Evolutionary conservation across 2,113 vertebrate species (phyloP), one percentile per base, ranked within the genome.

Genomic region (Paracanthobrama guichenoti): DNA sequence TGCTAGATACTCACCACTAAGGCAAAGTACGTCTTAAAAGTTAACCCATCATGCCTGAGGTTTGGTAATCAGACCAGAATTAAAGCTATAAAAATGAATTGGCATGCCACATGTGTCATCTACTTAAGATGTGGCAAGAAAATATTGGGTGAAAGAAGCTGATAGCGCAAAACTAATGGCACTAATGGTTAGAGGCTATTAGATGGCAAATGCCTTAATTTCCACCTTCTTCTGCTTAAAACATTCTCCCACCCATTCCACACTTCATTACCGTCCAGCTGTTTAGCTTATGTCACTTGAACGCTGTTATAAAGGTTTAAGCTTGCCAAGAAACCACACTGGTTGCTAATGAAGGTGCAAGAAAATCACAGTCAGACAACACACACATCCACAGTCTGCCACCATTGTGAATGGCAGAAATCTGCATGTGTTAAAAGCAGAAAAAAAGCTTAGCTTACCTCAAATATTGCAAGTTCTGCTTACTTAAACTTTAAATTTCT

Each of bases 211-310:
- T 90, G 89, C 89, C 85, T 89, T 39, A 1, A 81, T 84, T 31
- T 67, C 84, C 83, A 85, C 72, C 12, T 24, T 53, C 7, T 72
- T 20, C 46, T 80, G 82, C 64, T 59, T 87, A 71, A 88, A 85
- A 90, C 81, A 80, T 44, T 84, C 69, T 31, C 42, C 57, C 74
- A 81, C 64, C 50, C 39, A 76, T 89, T 90, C 84, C 90, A 89
- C 85, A 87, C 90, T 89, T 91, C 92, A 92, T 89, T 87, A 87
- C 90, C 87, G 83, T 91, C 90, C 92, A 93, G 93, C 92, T 94
- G 92, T 88, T 86, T 85, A 57, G 85, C 90, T 93, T 91, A 91
- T 92, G 92, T 93, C 91, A 92, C 84, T 91, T 85, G 55, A 89
- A 90, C 60, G 73, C 87, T 75, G 88, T 92, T 89, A 85, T 85